Evolutionary conservation across 2,888 invertebrate species (phyloP), one percentile per base, ranked within the genome.

Genomic region (Aphidoletes aphidimyza): DNA sequence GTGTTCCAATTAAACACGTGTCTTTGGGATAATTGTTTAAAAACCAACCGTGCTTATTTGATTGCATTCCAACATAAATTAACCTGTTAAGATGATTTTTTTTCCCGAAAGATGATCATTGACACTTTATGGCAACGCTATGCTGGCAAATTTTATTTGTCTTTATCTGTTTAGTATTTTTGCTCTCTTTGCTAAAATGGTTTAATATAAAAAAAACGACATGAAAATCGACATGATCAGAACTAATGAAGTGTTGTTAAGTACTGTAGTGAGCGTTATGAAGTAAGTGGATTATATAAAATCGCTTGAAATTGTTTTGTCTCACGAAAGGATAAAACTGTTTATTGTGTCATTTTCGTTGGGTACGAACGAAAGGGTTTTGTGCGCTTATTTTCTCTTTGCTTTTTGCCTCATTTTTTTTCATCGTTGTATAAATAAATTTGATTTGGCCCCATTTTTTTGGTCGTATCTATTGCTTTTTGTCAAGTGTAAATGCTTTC

Each of bases 271-370:
- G 26, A 14, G 30, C 69, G 30, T 69, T 19, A 5, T 69, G 54
- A 54, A 26, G 54, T 54, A 54, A 54, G 54, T 54, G 69, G 69
- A 69, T 69, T 69, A 30, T 14, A 69, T 30, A 14, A 17, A 69
- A 30, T 69, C 34, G 17, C 34, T 30, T 69, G 30, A 69, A 26
- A 69, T 69, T 30, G 69, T 69, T 69, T 2, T 69, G 69, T 69
- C 34, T 2, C 69, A 69, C 69, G 69, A 30, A 34, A 11, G 69
- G 69, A 69, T 69, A 69, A 69, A 30, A 69, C 3, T 54, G 22
- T 54, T 54, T 54, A 26, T 54, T 8, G 26, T 69, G 30, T 34
- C 14, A 17, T 2, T 30, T 69, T 30, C 17, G 30, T 14, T 69
- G 26, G 69, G 69, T 69, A n/a, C n/a, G n/a, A n/a, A n/a, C 30